Evolutionary conservation across 2,113 vertebrate genomes (phyloP), one percentile per base, ranked within the genome.

Genomic region (Saccopteryx bilineata): DNA sequence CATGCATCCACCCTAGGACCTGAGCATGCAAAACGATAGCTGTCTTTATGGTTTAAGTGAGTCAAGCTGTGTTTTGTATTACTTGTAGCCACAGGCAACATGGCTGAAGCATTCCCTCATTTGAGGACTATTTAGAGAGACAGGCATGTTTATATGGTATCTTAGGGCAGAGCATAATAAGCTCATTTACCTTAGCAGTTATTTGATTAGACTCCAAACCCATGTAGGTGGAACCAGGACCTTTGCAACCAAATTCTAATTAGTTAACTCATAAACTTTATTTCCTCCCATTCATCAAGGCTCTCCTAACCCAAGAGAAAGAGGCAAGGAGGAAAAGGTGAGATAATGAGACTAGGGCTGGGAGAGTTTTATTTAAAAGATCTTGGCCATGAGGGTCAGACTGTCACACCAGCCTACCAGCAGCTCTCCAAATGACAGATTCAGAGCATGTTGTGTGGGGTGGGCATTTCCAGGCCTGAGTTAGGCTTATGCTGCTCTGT

Each of bases 101-200:
- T 28, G 50, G 28, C 63, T 21, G 60, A 61, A 69, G 9, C 52
- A 3, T 21, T 21, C 69, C 69, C 21, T 79, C 60, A 5, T 46
- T 63, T 52, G 46, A 91, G 92, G 65, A 48, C 13, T 60, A 82
- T 92, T 21, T 72, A 87, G 61, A 96, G 69, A 80, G 87, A 76
- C 31, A 15, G 46, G 39, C 13, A 1, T 65, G 63, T 81, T 65
- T 58, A 69, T 84, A 87, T 65, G 46, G 46, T 71, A 14, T 69
- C 74, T 80, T 65, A 28, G 46, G 83, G 21, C 79, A 69, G 23
- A 83, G 13, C 46, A 21, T 1, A 46, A 24, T 48, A 65, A 13
- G 18, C 68, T 71, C 54, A 24, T 50, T 54, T 94, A 13, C 78
- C n/a, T 92, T 19, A 75, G 56, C 31, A 46, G 19, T 85, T n/a